Evolutionary conservation across 2,888 invertebrate genomes (phyloP).

Genomic region (Quadroppia sp.): DNA sequence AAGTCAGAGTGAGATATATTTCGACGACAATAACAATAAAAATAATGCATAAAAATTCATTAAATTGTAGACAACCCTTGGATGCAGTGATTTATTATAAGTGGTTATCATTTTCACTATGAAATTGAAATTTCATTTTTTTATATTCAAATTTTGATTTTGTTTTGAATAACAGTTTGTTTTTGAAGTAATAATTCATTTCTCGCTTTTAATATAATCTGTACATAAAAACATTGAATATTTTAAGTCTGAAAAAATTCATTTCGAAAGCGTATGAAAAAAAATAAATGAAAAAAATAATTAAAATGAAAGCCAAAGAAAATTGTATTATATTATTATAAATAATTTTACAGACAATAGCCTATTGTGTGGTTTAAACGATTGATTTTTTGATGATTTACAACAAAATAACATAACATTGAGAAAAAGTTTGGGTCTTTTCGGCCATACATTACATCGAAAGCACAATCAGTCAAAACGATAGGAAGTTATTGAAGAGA

Average conservation of each 20-base stretch:
- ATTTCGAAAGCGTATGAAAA: too few relatives aligned
- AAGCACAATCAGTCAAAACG: slow-evolving; percentile 19
- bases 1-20: background rate
- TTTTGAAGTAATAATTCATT: background rate
- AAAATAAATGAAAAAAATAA: background rate
- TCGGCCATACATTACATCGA: background rate
- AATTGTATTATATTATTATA: background rate
- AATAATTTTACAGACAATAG: background rate
- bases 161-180: background rate
- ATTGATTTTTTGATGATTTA: background rate
- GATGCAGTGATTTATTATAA: background rate
- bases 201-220: too few relatives aligned
- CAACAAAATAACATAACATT: background rate
- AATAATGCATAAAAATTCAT: background rate
- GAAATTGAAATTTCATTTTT: background rate
- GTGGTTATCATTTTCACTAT: background rate
- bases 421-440: background rate
- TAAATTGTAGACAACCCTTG: background rate
- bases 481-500: background rate
- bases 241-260: too few relatives aligned
- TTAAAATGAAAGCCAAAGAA: background rate
- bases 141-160: background rate
- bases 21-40: background rate
- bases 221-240: too few relatives aligned
- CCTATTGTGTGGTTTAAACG: background rate